Percentiles rank a stretch among this genome's conserved stretches.
phyloP scores from a whole-genome alignment of 92 coral and sea anemone genomes.

The Bergia puertoricense region DNA sequence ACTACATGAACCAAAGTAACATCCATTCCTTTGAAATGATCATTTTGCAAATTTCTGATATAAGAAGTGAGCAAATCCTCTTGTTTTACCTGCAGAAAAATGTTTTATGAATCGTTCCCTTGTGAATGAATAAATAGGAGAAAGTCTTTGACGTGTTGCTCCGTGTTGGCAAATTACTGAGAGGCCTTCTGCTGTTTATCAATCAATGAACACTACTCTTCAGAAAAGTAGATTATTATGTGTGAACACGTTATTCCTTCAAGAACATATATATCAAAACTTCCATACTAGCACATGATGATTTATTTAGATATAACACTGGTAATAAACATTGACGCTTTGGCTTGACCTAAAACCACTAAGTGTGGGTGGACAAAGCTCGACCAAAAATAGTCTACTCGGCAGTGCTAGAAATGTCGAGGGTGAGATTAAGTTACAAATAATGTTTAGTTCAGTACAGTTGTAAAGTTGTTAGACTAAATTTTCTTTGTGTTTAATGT shows the following conservation, averaged over 20 bases:
- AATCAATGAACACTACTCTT: slow-evolving; percentile 29
- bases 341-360: slow-evolving; percentile 12
- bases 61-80: background rate
- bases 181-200: slow-evolving; percentile 31
- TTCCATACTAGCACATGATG: slow-evolving; percentile 18
- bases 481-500: too few species aligned
- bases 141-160: background rate
- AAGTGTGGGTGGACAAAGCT: slow-evolving; percentile 4
- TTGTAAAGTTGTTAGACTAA: background rate
- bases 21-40: background rate
- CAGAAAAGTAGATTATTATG: slow-evolving; percentile 33
- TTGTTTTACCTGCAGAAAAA: background rate
- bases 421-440: background rate
- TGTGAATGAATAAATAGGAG: background rate
- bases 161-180: background rate
- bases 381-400: background rate
- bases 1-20: background rate
- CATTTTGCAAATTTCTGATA: background rate
- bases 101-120: background rate
- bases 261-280: slow-evolving; percentile 25
- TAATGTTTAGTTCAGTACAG: background rate
- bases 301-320: background rate
- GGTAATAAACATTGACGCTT: background rate
- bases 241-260: slow-evolving; percentile 30
- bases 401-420: background rate